phyloP scores from a whole-genome alignment of 2,113 vertebrate species.

The Lophius piscatorius region DNA sequence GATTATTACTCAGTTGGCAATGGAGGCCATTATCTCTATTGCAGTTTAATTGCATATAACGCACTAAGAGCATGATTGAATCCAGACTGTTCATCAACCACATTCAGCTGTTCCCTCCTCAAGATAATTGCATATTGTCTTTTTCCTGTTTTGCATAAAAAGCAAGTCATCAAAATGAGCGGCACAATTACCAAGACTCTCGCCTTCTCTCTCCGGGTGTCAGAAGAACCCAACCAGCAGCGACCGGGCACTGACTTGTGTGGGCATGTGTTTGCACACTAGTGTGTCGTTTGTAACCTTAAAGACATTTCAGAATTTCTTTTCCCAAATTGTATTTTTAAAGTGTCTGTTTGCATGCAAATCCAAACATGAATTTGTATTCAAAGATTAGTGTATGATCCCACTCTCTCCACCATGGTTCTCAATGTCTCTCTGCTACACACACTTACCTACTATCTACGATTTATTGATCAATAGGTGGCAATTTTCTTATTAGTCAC shows the following conservation, averaged over 20 bases:
- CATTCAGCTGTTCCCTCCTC: slow-evolving; percentile 80
- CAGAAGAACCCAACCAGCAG: slow-evolving; percentile 68
- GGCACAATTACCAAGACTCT: slow-evolving; percentile 78
- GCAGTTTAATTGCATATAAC: slow-evolving; percentile 85
- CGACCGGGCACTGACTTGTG: slow-evolving; percentile 49
- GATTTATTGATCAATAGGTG: slow-evolving; percentile 10
- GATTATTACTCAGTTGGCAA: slow-evolving; percentile 81
- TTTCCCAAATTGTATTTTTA: slow-evolving; percentile 31
- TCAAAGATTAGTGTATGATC: slow-evolving; percentile 32
- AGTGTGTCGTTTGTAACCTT: slow-evolving; percentile 61
- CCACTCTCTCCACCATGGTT: slow-evolving; percentile 32
- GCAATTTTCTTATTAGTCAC: too few species aligned
- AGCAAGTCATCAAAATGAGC: slow-evolving; percentile 82
- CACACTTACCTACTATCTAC: slow-evolving; percentile 11
- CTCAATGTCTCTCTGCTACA: slow-evolving; percentile 31
- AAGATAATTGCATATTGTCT: slow-evolving; percentile 85
- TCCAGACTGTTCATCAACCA: slow-evolving; percentile 82
- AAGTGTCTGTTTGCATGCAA: slow-evolving; percentile 53
- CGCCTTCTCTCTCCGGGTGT: slow-evolving; percentile 74
- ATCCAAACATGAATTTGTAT: slow-evolving; percentile 43
- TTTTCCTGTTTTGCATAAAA: slow-evolving; percentile 84
- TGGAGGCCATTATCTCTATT: slow-evolving; percentile 84
- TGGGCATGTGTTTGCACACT: slow-evolving; percentile 50
- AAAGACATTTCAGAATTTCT: slow-evolving; percentile 39
- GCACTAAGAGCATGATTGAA: slow-evolving; percentile 82